Evolutionary conservation across 2,888 invertebrate genomes (phyloP), one percentile per base, ranked within the genome.

Genomic region (Cancer borealis): DNA sequence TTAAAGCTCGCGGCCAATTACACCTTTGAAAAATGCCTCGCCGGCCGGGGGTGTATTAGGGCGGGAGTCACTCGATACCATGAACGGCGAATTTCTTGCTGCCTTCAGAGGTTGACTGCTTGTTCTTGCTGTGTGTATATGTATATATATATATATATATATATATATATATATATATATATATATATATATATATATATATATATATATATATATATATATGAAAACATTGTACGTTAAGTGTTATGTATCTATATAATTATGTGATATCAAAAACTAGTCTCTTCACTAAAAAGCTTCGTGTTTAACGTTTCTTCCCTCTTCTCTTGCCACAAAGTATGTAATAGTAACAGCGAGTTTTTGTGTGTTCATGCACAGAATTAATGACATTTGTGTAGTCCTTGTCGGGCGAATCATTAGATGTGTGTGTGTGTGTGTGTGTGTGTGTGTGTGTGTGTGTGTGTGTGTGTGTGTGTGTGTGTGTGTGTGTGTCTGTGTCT

Each of bases 391-490:
- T 66, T 66, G 66, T 66, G 66, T 66, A n/a, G 66, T 66, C n/a
- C 66, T n/a, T 66, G 66, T 66, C 66, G 66, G 66, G 66, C n/a
- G 66, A 66, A 66, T 66, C 66, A 66, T 66, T 66, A 66, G 66
- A 17, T 79, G 26, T 79, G 79, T 79, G 79, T 79, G 79, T 79
- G 79, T 79, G 79, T 79, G 79, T 79, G 30, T 79, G 79, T 30
- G 79, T 30, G 79, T 30, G 79, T 79, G 79, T 79, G 79, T 30
- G 79, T 79, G 79, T 79, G 49, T 79, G n/a, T 79, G 79, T 79
- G 79, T 79, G 79, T 79, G 79, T 79, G 79, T 79, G 26, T 79
- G 30, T 79, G 26, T 79, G 30, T 79, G 79, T 30, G 79, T 30
- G 79, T 30, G 79, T 79, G 79, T 79, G 79, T 30, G 79, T 79